Percentiles rank a stretch among this genome's conserved stretches.
Conservation (phyloP, 2,113 vertebrate genomes). For the Neolamprologus brichardi region DNA sequence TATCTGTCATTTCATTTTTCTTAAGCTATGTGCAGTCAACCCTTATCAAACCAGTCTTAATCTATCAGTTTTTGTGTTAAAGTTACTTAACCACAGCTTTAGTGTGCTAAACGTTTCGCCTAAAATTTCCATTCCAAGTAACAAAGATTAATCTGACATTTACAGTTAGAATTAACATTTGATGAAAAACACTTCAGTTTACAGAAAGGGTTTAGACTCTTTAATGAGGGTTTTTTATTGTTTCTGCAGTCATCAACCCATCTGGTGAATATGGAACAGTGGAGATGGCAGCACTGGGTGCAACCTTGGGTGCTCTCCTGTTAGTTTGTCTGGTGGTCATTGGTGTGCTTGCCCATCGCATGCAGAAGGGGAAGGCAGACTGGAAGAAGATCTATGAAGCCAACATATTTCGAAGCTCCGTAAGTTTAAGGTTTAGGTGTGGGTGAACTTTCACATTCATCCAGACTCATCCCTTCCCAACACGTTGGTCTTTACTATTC, state of each 20-base stretch:
- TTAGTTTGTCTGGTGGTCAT: constrained; percentile 67
- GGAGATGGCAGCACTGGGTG: constrained; percentile 78
- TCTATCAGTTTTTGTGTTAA: neutral
- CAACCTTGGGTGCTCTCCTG: constrained; percentile 68
- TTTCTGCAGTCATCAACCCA: neutral
- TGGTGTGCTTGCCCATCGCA: constrained; percentile 42
- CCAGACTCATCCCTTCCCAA: neutral
- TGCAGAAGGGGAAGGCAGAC: constrained; percentile 31
- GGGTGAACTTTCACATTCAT: neutral
- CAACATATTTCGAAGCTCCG: constrained; percentile 60
- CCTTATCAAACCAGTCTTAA: neutral
- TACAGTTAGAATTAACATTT: neutral
- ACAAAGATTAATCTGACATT: neutral
- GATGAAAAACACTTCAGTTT: neutral
- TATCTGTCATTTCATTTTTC: neutral
- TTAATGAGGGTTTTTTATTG: neutral
- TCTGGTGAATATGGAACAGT: neutral
- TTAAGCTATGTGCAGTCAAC: neutral
- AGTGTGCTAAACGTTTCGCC: neutral
- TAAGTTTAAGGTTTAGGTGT: neutral
- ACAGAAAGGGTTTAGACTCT: neutral
- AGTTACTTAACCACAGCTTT: neutral
- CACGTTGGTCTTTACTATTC: neutral
- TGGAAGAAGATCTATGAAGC: constrained; percentile 66
- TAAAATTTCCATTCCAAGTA: neutral